These are phyloP conservation scores for Orthosia incerta DNA, from an alignment of 2,888 invertebrate species.

Conservation along the genomic window DNA sequence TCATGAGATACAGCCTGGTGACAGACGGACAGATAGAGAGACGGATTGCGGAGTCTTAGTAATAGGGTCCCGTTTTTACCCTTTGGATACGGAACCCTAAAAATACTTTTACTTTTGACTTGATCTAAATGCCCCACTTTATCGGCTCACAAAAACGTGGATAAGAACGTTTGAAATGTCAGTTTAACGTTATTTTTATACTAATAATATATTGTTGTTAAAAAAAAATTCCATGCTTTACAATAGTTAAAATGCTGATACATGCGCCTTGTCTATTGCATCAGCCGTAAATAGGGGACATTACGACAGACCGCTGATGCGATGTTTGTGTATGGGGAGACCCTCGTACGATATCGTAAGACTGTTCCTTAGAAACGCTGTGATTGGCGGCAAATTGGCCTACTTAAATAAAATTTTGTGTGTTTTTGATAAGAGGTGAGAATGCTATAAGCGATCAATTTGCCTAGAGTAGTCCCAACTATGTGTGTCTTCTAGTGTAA, in stretches of 20 bases:
- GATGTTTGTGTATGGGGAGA: not conserved
- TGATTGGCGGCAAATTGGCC: constrained; percentile 1
- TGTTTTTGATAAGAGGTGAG: not conserved
- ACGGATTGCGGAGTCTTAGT: too few relatives aligned
- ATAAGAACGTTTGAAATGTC: not conserved
- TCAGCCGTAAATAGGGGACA: constrained; percentile 4
- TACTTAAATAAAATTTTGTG: not conserved
- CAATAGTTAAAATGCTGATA: constrained; percentile 4
- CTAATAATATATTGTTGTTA: not conserved
- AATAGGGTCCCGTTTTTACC: too few relatives aligned
- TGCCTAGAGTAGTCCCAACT: too few relatives aligned
- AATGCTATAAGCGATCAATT: not conserved
- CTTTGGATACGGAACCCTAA: too few relatives aligned
- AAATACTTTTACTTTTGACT: too few relatives aligned
- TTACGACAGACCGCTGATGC: constrained; percentile 1
- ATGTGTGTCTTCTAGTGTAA: too few relatives aligned
- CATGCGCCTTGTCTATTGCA: not conserved
- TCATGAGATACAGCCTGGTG: too few relatives aligned
- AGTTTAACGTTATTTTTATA: not conserved
- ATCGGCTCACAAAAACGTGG: too few relatives aligned
- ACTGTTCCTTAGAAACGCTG: not conserved
- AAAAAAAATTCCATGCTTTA: too few relatives aligned
- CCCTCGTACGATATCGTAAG: not conserved
- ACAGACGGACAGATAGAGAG: too few relatives aligned
- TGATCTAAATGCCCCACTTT: too few relatives aligned